Conservation (phyloP, 2,888 invertebrate genomes). For the Adelognathus sp. region DNA sequence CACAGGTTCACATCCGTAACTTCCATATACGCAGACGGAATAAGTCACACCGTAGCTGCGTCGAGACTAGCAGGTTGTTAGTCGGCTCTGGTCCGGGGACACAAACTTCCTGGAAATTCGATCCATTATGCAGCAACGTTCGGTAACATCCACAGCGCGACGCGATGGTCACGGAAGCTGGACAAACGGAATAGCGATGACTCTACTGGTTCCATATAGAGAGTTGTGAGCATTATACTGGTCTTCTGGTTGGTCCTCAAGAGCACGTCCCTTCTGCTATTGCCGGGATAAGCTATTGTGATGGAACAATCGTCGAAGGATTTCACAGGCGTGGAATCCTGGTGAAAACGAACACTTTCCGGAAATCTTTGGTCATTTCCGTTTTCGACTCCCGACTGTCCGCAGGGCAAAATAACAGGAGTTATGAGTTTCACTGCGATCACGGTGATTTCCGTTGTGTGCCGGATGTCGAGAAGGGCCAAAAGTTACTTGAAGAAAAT, state of each 20-base stretch:
- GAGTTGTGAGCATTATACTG: not conserved
- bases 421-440: no score
- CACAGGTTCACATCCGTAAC: not conserved
- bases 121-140: conserved; percentile 37
- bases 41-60: not conserved
- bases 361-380: not conserved
- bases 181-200: not conserved
- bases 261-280: not conserved
- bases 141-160: conserved; percentile 25
- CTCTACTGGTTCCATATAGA: not conserved
- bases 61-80: not conserved
- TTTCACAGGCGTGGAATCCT: no score
- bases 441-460: no score
- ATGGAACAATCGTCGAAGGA: no score
- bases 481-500: no score
- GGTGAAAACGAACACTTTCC: not conserved
- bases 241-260: not conserved
- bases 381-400: not conserved
- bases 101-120: conserved; percentile 39
- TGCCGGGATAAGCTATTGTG: not conserved
- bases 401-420: no score
- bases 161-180: conserved; percentile 17
- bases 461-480: no score
- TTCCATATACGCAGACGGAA: not conserved
- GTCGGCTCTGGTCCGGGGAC: not conserved